A percentile compares a stretch with the other conserved stretches of the same genome.
Evolutionary conservation across 2,888 invertebrate species (phyloP).

Genomic region (Acrobasis repandana): DNA sequence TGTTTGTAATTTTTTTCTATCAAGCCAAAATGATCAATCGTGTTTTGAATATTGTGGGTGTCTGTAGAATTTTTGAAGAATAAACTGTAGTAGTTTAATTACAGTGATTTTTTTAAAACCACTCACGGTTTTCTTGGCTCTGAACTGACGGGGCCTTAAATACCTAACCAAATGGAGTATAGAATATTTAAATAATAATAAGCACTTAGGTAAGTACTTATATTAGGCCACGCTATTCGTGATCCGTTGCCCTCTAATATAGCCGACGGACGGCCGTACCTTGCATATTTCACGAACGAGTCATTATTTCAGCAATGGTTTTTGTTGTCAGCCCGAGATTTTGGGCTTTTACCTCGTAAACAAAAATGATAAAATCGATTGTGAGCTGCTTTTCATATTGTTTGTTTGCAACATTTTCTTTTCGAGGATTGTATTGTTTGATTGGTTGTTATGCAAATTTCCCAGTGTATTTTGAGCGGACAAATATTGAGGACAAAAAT

Average conservation of each 20-base stretch:
- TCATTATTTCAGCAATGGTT: conserved; percentile 16
- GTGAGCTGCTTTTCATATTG: not conserved
- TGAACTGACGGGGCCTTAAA: too few relatives aligned
- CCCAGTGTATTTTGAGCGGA: not conserved
- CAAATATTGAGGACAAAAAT: not conserved
- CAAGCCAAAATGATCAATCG: too few relatives aligned
- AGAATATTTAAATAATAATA: too few relatives aligned
- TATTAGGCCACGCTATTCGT: not conserved
- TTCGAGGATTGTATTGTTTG: not conserved
- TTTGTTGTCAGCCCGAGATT: conserved; percentile 2
- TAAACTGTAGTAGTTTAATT: too few relatives aligned
- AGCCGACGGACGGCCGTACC: not conserved
- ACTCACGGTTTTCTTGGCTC: too few relatives aligned
- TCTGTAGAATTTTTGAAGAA: too few relatives aligned
- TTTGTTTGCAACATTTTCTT: not conserved
- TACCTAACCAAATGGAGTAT: too few relatives aligned
- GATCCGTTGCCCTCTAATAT: not conserved
- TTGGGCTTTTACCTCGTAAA: conserved; percentile 3
- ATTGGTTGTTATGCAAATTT: not conserved
- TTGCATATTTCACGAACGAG: conserved; percentile 20
- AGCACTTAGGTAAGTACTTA: not conserved
- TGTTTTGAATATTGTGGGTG: too few relatives aligned
- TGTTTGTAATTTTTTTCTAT: too few relatives aligned
- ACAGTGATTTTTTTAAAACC: too few relatives aligned
- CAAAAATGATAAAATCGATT: conserved; percentile 8